phyloP scores from a whole-genome alignment of 2,888 invertebrate genomes.

The Apamea anceps region DNA sequence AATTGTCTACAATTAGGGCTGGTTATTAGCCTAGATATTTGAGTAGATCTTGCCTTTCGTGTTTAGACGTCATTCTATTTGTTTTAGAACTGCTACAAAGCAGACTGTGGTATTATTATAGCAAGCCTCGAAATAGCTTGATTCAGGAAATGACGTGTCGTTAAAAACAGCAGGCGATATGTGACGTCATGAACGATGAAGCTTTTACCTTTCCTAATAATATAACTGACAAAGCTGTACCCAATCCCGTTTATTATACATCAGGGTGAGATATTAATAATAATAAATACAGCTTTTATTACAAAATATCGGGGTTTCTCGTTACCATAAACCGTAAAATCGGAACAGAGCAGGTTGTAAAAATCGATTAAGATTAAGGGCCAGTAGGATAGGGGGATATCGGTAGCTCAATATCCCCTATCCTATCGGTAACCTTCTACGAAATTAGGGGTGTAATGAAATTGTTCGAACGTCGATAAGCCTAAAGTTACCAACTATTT shows the following conservation, averaged over 20 bases:
- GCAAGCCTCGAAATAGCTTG: neutral
- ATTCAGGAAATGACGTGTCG: neutral
- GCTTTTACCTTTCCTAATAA: slow-evolving; percentile 10
- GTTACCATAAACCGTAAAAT: slow-evolving; percentile 50
- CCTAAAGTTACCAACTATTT: too few relatives aligned
- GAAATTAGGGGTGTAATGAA: neutral
- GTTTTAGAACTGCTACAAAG: slow-evolving; percentile 2
- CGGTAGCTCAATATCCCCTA: neutral
- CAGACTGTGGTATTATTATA: neutral
- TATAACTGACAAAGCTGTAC: neutral
- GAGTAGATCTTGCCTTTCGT: slow-evolving; percentile 48
- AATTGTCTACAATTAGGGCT: slow-evolving; percentile 29
- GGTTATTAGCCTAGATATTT: slow-evolving; percentile 9
- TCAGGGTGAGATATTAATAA: slow-evolving; percentile 37
- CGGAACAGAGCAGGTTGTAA: slow-evolving; percentile 28
- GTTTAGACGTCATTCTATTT: slow-evolving; percentile 34
- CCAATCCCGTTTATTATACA: slow-evolving; percentile 42
- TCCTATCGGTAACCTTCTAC: neutral
- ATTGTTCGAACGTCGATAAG: neutral
- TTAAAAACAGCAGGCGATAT: neutral
- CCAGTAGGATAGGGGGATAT: neutral
- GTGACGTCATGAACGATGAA: neutral
- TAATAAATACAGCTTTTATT: slow-evolving; percentile 49
- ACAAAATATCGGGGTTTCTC: slow-evolving; percentile 38
- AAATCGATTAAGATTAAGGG: slow-evolving; percentile 45